Evolutionary conservation across 1,140 invertebrate genomes (phyloP).

Genomic region (Nebria ingens): DNA sequence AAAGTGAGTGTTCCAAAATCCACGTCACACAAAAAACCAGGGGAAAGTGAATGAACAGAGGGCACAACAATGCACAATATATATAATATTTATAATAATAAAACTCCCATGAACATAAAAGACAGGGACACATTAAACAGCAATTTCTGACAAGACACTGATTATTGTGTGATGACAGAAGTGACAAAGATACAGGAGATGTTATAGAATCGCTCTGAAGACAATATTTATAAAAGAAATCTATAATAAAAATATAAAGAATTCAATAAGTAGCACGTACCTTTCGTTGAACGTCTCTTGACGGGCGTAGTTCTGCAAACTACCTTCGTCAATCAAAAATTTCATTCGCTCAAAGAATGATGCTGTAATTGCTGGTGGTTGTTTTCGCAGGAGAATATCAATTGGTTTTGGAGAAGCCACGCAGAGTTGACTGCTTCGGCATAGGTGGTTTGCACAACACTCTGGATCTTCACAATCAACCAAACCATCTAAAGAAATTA

Average conservation of each 20-base stretch:
- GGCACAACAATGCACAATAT: constrained; percentile 8
- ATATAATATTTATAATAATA: background rate
- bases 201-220: background rate
- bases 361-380: constrained; percentile 89
- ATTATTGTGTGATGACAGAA: constrained; percentile 2
- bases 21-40: constrained; percentile 7
- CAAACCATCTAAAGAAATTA: constrained; percentile 70
- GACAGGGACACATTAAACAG: constrained; percentile 6
- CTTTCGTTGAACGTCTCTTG: constrained; percentile 94
- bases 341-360: constrained; percentile 98
- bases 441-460: constrained; percentile 76
- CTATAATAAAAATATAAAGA: too few relatives aligned
- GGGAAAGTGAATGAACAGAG: constrained; percentile 3
- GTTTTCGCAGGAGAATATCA: constrained; percentile 85
- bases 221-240: background rate
- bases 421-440: constrained; percentile 77
- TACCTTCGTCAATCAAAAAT: constrained; percentile 95
- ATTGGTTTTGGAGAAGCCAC: constrained; percentile 87
- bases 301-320: constrained; percentile 91
- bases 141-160: background rate
- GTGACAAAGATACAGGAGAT: background rate
- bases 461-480: constrained; percentile 96
- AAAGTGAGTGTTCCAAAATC: background rate
- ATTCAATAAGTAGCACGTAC: constrained; percentile 48
- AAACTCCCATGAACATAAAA: background rate